phyloP scores from a whole-genome alignment of 1,140 invertebrate species.

The Thaumatotibia leucotreta region DNA sequence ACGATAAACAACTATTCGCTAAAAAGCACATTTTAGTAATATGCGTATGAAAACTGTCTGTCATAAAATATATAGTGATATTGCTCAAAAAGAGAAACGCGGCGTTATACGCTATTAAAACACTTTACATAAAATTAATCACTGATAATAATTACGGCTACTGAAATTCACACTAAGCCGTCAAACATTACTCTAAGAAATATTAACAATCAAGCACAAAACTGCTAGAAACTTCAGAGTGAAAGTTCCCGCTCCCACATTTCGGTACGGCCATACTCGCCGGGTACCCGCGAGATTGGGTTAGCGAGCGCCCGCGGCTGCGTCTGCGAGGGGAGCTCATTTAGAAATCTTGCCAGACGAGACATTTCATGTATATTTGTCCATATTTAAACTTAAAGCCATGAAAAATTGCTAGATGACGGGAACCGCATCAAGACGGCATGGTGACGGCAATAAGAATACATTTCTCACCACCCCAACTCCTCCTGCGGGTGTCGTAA shows the following conservation, averaged over 20 bases:
- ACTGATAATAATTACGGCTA: too few relatives aligned
- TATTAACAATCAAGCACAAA: background rate
- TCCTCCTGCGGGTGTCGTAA: too few relatives aligned
- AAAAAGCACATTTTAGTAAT: too few relatives aligned
- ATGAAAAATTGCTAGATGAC: background rate
- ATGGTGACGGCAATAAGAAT: too few relatives aligned
- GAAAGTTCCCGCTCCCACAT: background rate
- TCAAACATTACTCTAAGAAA: too few relatives aligned
- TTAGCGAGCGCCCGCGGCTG: background rate
- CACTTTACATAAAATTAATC: too few relatives aligned
- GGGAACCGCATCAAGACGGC: background rate
- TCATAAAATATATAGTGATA: too few relatives aligned
- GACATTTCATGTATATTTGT: background rate
- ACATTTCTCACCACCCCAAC: too few relatives aligned
- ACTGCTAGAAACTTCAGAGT: background rate
- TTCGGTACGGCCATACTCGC: background rate
- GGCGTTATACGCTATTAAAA: too few relatives aligned
- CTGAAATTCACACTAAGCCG: background rate
- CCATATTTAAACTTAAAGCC: background rate
- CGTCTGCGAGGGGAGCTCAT: conserved; percentile 9
- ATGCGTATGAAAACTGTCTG: too few relatives aligned
- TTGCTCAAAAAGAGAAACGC: too few relatives aligned
- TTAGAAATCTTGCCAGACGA: conserved; percentile 4
- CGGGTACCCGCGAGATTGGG: background rate
- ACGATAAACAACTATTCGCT: too few relatives aligned